Base-by-base conservation (phyloP, 2,888 invertebrate genomes). In the Drosophila falleni region DNA sequence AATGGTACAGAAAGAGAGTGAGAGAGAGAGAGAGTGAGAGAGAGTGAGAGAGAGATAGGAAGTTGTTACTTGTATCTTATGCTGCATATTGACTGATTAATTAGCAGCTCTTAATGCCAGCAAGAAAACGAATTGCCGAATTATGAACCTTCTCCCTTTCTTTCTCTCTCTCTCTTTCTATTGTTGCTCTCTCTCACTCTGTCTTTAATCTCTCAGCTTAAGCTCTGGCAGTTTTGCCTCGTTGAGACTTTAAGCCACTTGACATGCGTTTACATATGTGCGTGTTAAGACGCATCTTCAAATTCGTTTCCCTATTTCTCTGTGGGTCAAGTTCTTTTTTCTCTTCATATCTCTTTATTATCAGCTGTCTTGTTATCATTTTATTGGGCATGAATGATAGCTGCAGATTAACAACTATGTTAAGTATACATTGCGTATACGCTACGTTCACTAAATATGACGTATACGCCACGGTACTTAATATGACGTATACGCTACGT, bases 81-180 rank as follows among this genome's bases (percentile, higher is more conserved):
- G 59, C 53, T 44, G 42, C 35, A 60, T 68, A 74, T 81, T 69
- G 71, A 71, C 84, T 84, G 84, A 84, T 84, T 87, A 84, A 84
- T 78, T 75, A 76, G 78, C 74, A 68, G 68, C 68, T 81, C 75
- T 81, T 78, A 81, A 75, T 77, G 74, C 63, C 85, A 51, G 55
- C 69, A 66, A 54, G 64, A 55, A 68, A 71, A 68, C 71, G 64
- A 73, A 78, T 75, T 78, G 85, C 75, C 76, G 64, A 83, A 81
- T 84, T 87, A 84, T 83, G 66, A 71, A 79, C 64, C 70, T 46
- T n/a, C 42, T 33, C 44, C 37, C 53, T 54, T 62, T 60, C 59
- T 26, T 11, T 56, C 65, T 60, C 59, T 26, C 15, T 56, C 9
- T 29, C 42, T 42, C 35, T 55, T 10, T n/a, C 9, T 6, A 29